Evolutionary conservation across 1,140 invertebrate genomes (phyloP).

Genomic region (Scaptomyza montana): DNA sequence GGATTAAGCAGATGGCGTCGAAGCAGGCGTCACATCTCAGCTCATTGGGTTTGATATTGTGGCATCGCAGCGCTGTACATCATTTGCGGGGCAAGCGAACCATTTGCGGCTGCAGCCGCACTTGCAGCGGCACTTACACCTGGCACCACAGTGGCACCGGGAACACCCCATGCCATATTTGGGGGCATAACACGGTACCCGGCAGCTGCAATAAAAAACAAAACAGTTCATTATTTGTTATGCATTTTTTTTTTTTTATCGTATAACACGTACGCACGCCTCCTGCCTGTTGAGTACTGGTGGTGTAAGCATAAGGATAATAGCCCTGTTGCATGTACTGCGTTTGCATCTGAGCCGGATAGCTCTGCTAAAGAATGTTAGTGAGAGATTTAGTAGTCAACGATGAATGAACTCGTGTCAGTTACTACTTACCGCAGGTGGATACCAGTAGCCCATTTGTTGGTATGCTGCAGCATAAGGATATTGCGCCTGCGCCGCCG

Average conservation of each 20-base stretch:
- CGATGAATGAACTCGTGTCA: background rate
- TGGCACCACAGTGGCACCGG: constrained; percentile 84
- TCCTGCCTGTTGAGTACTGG: constrained; percentile 83
- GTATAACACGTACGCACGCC: constrained; percentile 62
- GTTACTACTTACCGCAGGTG: constrained; percentile 82
- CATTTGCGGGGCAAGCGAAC: constrained; percentile 86
- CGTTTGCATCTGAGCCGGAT: constrained; percentile 85
- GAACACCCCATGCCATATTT: constrained; percentile 86
- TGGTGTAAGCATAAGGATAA: constrained; percentile 84
- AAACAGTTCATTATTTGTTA: background rate
- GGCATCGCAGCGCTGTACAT: constrained; percentile 91
- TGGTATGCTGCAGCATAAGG: constrained; percentile 87
- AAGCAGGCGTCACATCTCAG: constrained; percentile 78
- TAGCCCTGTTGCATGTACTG: constrained; percentile 89
- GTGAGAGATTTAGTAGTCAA: background rate
- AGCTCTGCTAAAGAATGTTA: constrained; percentile 60
- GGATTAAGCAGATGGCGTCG: constrained; percentile 74
- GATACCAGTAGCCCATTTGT: constrained; percentile 93
- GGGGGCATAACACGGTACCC: constrained; percentile 84
- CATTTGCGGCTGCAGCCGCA: constrained; percentile 85
- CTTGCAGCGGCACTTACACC: constrained; percentile 85
- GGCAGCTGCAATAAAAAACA: constrained; percentile 58
- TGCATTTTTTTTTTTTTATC: no score
- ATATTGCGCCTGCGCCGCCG: constrained; percentile 85
- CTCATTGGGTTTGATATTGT: constrained; percentile 91